Percentiles rank a stretch among this genome's conserved stretches.
Evolutionary conservation across 1,140 invertebrate genomes (phyloP).

Genomic region (Scaptomyza montana): DNA sequence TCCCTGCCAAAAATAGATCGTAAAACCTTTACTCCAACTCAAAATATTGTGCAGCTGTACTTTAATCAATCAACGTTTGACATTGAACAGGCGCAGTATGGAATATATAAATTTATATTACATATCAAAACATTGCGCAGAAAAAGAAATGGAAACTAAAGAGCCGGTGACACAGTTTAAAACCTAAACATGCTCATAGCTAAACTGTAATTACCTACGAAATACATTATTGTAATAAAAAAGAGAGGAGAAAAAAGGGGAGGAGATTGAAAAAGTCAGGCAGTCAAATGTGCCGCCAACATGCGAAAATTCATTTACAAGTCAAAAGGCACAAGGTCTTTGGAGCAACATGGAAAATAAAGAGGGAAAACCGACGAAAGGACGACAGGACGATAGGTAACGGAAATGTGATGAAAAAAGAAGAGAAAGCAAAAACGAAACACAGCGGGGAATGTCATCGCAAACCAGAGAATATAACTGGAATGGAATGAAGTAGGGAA

Average conservation of each 20-base stretch:
- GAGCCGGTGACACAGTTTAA: constrained; percentile 47
- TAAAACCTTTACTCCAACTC: constrained; percentile 13
- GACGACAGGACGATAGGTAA: constrained; percentile 4
- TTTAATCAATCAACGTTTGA: constrained; percentile 46
- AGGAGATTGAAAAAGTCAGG: constrained; percentile 15
- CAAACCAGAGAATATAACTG: constrained; percentile 10
- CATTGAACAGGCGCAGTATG: constrained; percentile 7
- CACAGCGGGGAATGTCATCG: constrained; percentile 47
- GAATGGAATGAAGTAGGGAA: neutral
- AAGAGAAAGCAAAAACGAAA: constrained; percentile 9
- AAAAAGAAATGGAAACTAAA: constrained; percentile 26
- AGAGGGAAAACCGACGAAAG: constrained; percentile 12
- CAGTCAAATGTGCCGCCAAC: constrained; percentile 59
- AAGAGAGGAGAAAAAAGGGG: neutral
- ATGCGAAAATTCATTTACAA: constrained; percentile 61
- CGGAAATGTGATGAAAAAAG: constrained; percentile 31
- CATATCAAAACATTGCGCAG: neutral
- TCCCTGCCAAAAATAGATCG: neutral
- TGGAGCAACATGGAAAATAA: constrained; percentile 30
- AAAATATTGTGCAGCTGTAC: constrained; percentile 1
- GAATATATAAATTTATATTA: neutral
- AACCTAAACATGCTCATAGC: constrained; percentile 52
- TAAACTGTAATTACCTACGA: constrained; percentile 62
- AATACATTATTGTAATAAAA: constrained; percentile 49
- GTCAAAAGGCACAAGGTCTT: constrained; percentile 31